phyloP scores from a whole-genome alignment of 2,113 vertebrate genomes.

The Tachysurus vachellii region DNA sequence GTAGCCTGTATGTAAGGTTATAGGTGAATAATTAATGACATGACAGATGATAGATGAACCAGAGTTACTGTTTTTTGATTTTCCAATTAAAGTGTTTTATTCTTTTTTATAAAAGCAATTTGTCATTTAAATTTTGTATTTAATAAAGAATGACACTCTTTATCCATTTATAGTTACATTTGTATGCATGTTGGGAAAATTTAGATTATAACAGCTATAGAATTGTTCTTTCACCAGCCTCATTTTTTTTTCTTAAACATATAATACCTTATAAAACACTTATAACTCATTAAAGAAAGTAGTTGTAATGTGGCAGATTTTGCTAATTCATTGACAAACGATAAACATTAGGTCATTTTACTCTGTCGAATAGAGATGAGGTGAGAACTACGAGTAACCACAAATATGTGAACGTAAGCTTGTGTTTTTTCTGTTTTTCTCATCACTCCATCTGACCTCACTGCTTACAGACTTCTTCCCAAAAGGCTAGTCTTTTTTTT shows the following conservation, averaged over 20 bases:
- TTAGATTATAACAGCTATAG: neutral
- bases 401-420: neutral
- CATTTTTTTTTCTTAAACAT: neutral
- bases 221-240: neutral
- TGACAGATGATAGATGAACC: no score
- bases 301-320: neutral
- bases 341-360: neutral
- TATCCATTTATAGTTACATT: neutral
- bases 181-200: neutral
- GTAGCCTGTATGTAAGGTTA: neutral
- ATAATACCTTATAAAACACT: neutral
- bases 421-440: conserved; percentile 12
- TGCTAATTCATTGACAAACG: neutral
- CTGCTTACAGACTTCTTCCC: conserved; percentile 11
- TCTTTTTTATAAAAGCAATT: neutral
- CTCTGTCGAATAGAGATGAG: neutral
- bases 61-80: neutral
- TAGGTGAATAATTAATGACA: neutral
- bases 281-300: neutral
- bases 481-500: conserved; percentile 13
- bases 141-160: neutral
- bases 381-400: no score
- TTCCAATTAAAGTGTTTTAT: neutral
- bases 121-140: neutral
- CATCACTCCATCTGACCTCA: conserved; percentile 39